Conservation (phyloP, 2,888 invertebrate species). For the Atethmia centrago region DNA sequence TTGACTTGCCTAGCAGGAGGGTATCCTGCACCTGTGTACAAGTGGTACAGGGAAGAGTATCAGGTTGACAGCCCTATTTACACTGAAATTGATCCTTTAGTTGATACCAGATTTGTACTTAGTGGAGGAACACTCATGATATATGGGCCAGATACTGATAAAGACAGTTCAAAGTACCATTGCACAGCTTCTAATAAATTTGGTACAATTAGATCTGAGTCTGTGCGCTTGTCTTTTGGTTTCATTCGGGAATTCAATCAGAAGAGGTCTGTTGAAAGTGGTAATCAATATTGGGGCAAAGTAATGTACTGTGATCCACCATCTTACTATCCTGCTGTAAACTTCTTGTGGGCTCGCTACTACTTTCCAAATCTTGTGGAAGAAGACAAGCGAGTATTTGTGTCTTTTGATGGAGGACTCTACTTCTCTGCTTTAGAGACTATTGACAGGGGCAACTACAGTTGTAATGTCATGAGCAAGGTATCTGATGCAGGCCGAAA, state of each 20-base stretch:
- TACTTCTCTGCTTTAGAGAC: slow-evolving; percentile 98
- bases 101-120: slow-evolving; percentile 94
- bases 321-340: slow-evolving; percentile 96
- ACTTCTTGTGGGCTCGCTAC: slow-evolving; percentile 97
- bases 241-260: slow-evolving; percentile 97
- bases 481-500: slow-evolving; percentile 97
- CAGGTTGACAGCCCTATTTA: slow-evolving; percentile 94
- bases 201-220: slow-evolving; percentile 97
- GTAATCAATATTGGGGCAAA: slow-evolving; percentile 98
- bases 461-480: slow-evolving; percentile 97
- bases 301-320: slow-evolving; percentile 98
- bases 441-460: slow-evolving; percentile 97
- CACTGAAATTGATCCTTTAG: slow-evolving; percentile 94
- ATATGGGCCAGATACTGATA: slow-evolving; percentile 94
- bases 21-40: slow-evolving; percentile 96
- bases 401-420: slow-evolving; percentile 97
- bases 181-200: slow-evolving; percentile 97
- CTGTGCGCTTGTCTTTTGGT: slow-evolving; percentile 96
- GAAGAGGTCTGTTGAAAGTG: slow-evolving; percentile 95
- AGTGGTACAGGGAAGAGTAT: slow-evolving; percentile 97
- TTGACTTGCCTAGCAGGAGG: slow-evolving; percentile 96
- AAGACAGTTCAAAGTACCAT: slow-evolving; percentile 97
- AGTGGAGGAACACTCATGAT: slow-evolving; percentile 98
- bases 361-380: slow-evolving; percentile 98
- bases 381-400: slow-evolving; percentile 97